These are phyloP conservation scores for Onychostoma macrolepis DNA, from an alignment of 2,113 vertebrate genomes.

Conservation along the genomic window DNA sequence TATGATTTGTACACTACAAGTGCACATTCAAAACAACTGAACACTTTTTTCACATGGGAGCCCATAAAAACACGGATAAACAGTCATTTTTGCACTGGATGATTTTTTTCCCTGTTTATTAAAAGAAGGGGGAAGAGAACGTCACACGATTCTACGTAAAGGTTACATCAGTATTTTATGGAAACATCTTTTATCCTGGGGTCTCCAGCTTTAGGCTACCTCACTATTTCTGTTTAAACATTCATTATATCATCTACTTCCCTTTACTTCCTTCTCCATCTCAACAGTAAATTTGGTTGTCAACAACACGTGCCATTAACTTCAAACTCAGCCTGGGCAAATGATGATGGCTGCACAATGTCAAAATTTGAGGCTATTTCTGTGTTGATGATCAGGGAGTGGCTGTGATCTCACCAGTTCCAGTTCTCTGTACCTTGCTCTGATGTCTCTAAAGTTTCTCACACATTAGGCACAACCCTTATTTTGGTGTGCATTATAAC, in stretches of 20 bases:
- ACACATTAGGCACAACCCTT: slow-evolving; percentile 65
- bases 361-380: slow-evolving; percentile 7
- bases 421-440: slow-evolving; percentile 58
- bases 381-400: slow-evolving; percentile 37
- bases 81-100: background rate
- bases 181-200: background rate
- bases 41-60: background rate
- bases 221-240: slow-evolving; percentile 18
- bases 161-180: background rate
- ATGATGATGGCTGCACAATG: background rate
- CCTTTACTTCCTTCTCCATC: slow-evolving; percentile 1
- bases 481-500: slow-evolving; percentile 62
- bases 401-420: slow-evolving; percentile 48
- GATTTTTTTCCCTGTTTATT: background rate
- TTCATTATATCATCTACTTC: slow-evolving; percentile 4
- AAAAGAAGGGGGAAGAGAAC: background rate
- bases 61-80: background rate
- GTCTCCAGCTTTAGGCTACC: background rate
- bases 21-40: background rate
- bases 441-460: slow-evolving; percentile 63
- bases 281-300: slow-evolving; percentile 4
- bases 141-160: background rate
- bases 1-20: background rate
- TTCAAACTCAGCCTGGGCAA: background rate
- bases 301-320: background rate